Base-by-base conservation (phyloP, 2,888 invertebrate species). In the Cosmia pyralina region DNA sequence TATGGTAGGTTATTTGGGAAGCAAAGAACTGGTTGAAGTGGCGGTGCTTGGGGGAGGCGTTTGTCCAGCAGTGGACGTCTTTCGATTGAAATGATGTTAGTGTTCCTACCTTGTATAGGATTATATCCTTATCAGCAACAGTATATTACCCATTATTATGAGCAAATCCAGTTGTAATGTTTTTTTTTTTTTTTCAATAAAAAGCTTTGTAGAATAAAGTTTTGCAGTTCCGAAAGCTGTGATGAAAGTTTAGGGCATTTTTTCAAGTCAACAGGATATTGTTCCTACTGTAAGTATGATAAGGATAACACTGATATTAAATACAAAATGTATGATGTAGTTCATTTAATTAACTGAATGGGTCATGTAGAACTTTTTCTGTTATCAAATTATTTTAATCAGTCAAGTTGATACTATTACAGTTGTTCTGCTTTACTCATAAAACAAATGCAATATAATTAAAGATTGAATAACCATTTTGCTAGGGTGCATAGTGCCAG, bases 321-420 rank as follows among this genome's bases (percentile, higher is more conserved):
- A 19, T 15, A 52, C 22, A 50, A 62, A 38, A 59, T 63, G 17
- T 19, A n/a, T 41, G 7, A 28, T 50, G 17, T n/a, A 2, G 22
- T 46, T 64, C 10, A 68, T 55, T n/a, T 79, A 80, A 69, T 72
- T 60, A 65, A 38, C 7, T 13, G 4, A 15, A 46, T 53, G 34
- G 28, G 34, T 58, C 60, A 46, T 79, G 68, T 28, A 38, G 17
- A 79, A 46, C 59, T 50, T 53, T 55, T 22, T 8, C 15, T 59
- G 74, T 79, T 80, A 83, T 83, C 81, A 69, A 66, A 55, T 63
- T 80, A 58, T 58, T 62, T 41, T 83, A 59, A 73, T 80, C 53
- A 75, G 34, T 66, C 7, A 19, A 22, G 4, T 11, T 8, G 0
- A 80, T 59, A 79, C 69, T 69, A 79, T 13, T 15, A 34, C 0